Base-by-base conservation (phyloP, 2,113 vertebrate species). In the Lasiurus cinereus region DNA sequence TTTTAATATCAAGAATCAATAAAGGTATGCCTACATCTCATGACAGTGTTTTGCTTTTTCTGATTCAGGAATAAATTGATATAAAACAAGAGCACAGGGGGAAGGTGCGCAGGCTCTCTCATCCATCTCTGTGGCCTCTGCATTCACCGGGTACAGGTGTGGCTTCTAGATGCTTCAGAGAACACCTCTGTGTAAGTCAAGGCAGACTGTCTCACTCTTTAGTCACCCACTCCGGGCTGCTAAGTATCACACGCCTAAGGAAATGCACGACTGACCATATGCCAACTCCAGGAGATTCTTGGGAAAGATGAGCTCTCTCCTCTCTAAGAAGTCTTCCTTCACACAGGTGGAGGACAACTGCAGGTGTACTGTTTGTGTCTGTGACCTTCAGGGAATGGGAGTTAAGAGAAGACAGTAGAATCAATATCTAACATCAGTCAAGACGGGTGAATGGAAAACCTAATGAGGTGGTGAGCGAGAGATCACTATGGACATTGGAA, bases 1-100 rank as follows among this genome's bases (percentile, higher is more conserved):
- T 94, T 90, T 3, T 88, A 2, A 79, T 72, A 80, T 79, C 46
- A 27, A 85, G 52, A 84, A 85, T 88, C 31, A 70, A n/a, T 24
- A 27, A 82, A 77, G 19, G 1, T 70, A 18, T 62, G 21, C 19
- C 33, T 8, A 31, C 31, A 79, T 64, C 8, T 93, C 21, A 46
- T 22, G 33, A 64, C 22, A 48, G 36, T 54, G 29, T 50, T 2
- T 48, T 6, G 54, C 19, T 56, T 67, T 67, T 66, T 67, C 46
- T 52, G 9, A 12, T 29, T 6, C 18, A 62, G 31, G n/a, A 64
- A 95, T 79, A 73, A 84, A 56, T 2, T 33, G 15, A 52, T 69
- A 7, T 52, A 31, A 54, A 83, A 62, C 0, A 50, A 64, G 24
- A 31, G 3, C 43, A 88, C 14, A 66, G 5, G 69, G 83, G 9